Evolutionary conservation across 2,797 vertebrate genomes (phyloP).

Genomic region (Arvicola amphibius): DNA sequence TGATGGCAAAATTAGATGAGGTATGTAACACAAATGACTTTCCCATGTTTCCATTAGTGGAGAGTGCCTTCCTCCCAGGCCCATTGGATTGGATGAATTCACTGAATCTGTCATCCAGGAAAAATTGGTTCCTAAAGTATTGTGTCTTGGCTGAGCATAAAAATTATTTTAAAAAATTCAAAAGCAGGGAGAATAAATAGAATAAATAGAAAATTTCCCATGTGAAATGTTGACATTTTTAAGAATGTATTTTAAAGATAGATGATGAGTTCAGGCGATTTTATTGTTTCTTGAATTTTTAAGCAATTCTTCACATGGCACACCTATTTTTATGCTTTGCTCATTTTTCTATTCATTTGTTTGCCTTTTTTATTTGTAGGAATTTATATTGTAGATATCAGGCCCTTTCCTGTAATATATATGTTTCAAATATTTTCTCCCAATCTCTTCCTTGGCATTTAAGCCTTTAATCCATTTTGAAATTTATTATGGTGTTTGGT

Average conservation of each 20-base stretch:
- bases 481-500: constrained; percentile 54
- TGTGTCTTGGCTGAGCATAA: not conserved
- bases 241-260: constrained; percentile 55
- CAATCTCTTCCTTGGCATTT: constrained; percentile 40
- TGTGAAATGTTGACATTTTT: constrained; percentile 34
- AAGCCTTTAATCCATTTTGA: constrained; percentile 61
- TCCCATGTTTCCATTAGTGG: not conserved
- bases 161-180: constrained; percentile 1
- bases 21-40: not conserved
- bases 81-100: not conserved
- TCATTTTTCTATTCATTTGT: constrained; percentile 51
- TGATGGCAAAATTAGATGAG: not conserved
- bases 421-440: constrained; percentile 53
- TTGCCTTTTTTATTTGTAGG: constrained; percentile 40
- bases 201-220: constrained; percentile 21
- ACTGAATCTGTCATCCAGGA: not conserved
- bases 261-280: not conserved
- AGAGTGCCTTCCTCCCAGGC: not conserved
- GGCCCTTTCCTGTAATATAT: constrained; percentile 4
- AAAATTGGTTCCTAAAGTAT: not conserved
- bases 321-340: constrained; percentile 23
- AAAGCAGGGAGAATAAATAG: constrained; percentile 41
- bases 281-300: constrained; percentile 52
- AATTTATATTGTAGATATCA: constrained; percentile 47
- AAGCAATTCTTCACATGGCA: constrained; percentile 37